Evolutionary conservation across 2,797 vertebrate genomes (phyloP), one percentile per base, ranked within the genome.

Genomic region (Poeciliopsis turneri): DNA sequence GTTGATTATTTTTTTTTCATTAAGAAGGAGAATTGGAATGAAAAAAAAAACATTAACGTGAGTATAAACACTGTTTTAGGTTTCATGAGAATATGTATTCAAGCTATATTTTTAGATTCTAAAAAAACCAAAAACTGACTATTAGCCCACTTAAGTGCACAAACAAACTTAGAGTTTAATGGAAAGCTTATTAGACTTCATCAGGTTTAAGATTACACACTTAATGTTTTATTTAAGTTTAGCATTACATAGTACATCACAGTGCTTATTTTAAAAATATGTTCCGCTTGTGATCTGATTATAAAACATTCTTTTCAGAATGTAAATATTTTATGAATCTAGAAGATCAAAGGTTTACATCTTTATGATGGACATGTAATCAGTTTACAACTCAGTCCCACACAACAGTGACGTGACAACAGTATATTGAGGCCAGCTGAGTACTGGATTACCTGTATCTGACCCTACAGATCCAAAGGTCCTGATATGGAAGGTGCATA

Each of bases 381-480:
- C 41, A 28, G 43, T 64, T 61, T 64, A 33, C 5, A 64, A 23
- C n/a, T 47, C 30, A 23, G 2, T 36, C 12, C 30, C 9, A 75
- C 16, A 41, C 23, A 11, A 10, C 36, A n/a, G 25, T 53, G 47
- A 74, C 6, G 33, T 33, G 7, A 23, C 33, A 28, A 28, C 16
- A 51, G 16, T 18, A 72, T 73, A 73, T 53, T 39, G 49, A 73
- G 72, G 11, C 11, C 72, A 73, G 11, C 20, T 36, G n/a, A 75
- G 41, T 15, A 28, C 28, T 46, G 46, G 43, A 47, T 75, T 46
- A 47, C 28, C 33, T 45, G 5, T 6, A 30, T 68, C 18, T 77
- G 66, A 77, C 39, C 36, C 41, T 23, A 41, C 5, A 71, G 47
- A 45, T 46, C 18, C 25, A 55, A 77, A 57, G 51, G 76, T 57